Evolutionary conservation across 2,888 invertebrate genomes (phyloP).

Genomic region (Calameuta idolon): DNA sequence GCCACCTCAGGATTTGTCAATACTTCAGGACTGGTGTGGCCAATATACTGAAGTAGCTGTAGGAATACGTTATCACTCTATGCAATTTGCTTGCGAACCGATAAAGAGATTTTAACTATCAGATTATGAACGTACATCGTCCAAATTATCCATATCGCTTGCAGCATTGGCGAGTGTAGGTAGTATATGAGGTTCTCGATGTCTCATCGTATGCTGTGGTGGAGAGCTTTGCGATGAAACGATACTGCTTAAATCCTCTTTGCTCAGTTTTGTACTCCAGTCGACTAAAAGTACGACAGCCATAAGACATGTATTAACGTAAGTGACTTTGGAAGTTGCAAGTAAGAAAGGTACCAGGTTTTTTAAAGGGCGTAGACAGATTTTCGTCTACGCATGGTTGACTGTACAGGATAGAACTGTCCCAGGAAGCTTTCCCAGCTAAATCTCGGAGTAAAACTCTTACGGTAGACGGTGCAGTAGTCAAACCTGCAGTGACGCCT

Average conservation of each 20-base stretch:
- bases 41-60: slow-evolving; percentile 89
- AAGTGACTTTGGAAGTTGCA: neutral
- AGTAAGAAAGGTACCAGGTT: slow-evolving; percentile 39
- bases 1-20: slow-evolving; percentile 66
- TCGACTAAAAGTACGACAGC: slow-evolving; percentile 31
- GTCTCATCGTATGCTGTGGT: slow-evolving; percentile 78
- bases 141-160: slow-evolving; percentile 90
- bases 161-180: slow-evolving; percentile 86
- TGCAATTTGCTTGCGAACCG: neutral
- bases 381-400: slow-evolving; percentile 70
- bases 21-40: slow-evolving; percentile 88
- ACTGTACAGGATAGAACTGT: slow-evolving; percentile 90
- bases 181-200: slow-evolving; percentile 80
- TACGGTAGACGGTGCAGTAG: slow-evolving; percentile 69
- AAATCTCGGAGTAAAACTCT: slow-evolving; percentile 89
- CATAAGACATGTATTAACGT: neutral
- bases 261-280: slow-evolving; percentile 43
- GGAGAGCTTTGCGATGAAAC: slow-evolving; percentile 65
- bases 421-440: slow-evolving; percentile 96
- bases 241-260: slow-evolving; percentile 52
- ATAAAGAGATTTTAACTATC: neutral
- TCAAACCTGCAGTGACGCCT: slow-evolving; percentile 72
- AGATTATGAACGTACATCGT: slow-evolving; percentile 77
- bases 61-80: slow-evolving; percentile 27
- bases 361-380: slow-evolving; percentile 39